Conservation (phyloP, 2,113 vertebrate genomes). For the Vicugna pacos region DNA sequence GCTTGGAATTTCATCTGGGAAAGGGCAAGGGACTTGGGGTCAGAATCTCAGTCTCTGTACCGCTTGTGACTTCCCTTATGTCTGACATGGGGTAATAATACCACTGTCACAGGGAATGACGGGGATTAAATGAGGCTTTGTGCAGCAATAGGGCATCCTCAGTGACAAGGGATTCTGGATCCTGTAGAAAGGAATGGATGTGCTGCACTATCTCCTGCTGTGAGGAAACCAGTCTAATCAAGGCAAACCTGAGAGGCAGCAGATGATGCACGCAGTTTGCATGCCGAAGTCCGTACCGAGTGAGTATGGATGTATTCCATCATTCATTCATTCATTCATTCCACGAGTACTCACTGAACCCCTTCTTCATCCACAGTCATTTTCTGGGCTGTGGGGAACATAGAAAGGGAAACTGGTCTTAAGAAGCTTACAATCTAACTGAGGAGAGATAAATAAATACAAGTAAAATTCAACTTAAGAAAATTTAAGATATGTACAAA, state of each 20-base stretch:
- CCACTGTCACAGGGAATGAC: background rate
- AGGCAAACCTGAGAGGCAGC: background rate
- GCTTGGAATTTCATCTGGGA: conserved; percentile 30
- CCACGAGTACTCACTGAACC: background rate
- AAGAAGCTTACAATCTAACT: background rate
- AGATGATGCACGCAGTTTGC: background rate
- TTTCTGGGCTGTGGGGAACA: background rate
- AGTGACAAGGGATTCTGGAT: background rate
- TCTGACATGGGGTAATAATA: background rate
- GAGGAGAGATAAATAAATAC: background rate
- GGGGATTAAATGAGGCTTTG: conserved; percentile 6
- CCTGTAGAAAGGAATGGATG: background rate
- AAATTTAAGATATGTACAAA: background rate
- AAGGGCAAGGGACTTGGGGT: conserved; percentile 31
- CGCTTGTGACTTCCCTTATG: background rate
- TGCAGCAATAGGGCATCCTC: background rate
- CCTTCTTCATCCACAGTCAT: background rate
- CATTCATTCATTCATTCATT: background rate
- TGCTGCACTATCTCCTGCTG: background rate
- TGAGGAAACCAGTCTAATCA: background rate
- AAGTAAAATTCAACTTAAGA: background rate
- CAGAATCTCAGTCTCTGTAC: background rate
- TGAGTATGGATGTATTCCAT: background rate
- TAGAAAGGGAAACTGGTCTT: background rate
- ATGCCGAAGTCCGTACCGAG: background rate